Evolutionary conservation across 2,113 vertebrate species (phyloP), one percentile per base, ranked within the genome.

Genomic region (Eurypyga helias): DNA sequence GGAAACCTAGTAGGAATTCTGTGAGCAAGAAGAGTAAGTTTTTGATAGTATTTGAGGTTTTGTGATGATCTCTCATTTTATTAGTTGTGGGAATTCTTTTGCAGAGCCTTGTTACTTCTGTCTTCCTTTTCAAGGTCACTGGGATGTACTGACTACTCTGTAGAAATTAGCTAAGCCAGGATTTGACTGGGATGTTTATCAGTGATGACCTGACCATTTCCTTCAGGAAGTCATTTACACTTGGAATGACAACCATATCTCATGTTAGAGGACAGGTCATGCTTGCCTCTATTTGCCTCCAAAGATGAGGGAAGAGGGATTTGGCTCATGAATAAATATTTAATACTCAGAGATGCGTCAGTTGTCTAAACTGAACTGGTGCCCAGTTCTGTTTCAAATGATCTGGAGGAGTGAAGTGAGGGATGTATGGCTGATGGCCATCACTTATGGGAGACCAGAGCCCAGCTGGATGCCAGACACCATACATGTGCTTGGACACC

Each of bases 151-250:
- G 51, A 31, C 38, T 81, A 23, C 69, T 92, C 24, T 54, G 38
- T 34, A 33, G 67, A 73, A 88, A 83, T 89, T 18, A 90, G 43
- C 36, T 29, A 66, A 54, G 6, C 24, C 66, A 77, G 60, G n/a
- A n/a, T 87, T 92, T 81, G 23, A 51, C n/a, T 78, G 17, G 58
- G 36, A 46, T 86, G 52, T 77, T 91, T 71, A 78, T 81, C 46
- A 75, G 10, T 33, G 48, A 41, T 90, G 77, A 94, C 84, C 77
- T 75, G 83, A 70, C 60, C 20, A 6, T 70, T 93, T 96, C 62
- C 45, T 85, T 92, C 67, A 54, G 67, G 83, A 92, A 81, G 15
- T 80, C 64, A 66, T 86, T 86, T 29, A 36, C 45, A 69, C 45
- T 69, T 67, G 67, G 88, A 62, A 72, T 81, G 76, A 58, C 41